These are phyloP conservation scores for Minunthozetes semirufus DNA, from an alignment of 2,888 invertebrate species.

Conservation along the genomic window DNA sequence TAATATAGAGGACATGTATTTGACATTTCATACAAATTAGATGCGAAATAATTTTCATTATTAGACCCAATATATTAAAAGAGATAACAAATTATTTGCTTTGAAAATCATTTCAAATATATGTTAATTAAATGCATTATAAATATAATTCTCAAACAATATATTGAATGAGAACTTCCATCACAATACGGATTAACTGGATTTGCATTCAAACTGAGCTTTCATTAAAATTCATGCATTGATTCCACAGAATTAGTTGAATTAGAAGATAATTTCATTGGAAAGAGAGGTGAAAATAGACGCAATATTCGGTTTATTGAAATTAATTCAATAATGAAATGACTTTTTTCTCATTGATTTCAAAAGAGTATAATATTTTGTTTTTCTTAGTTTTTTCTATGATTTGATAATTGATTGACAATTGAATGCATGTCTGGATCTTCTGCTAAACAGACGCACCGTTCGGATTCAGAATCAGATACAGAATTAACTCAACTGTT, in stretches of 20 bases:
- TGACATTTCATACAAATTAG: slow-evolving; percentile 17
- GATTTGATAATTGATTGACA: slow-evolving; percentile 4
- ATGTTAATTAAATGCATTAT: no score
- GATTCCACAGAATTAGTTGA: no score
- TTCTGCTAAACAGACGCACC: slow-evolving; percentile 26
- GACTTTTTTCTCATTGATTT: not conserved
- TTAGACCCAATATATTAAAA: no score
- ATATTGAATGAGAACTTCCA: no score
- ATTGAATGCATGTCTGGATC: slow-evolving; percentile 13
- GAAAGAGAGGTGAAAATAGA: not conserved
- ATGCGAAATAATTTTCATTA: slow-evolving; percentile 1
- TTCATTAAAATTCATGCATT: no score
- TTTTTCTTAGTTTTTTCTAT: not conserved
- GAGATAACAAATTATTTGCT: no score
- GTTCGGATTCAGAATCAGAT: slow-evolving; percentile 44
- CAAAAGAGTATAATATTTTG: not conserved
- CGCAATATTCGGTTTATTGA: not conserved
- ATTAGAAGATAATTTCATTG: no score
- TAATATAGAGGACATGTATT: not conserved
- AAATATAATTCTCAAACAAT: no score
- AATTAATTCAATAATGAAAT: not conserved
- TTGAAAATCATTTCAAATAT: no score
- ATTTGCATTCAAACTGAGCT: no score
- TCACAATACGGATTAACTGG: no score
- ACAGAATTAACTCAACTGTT: slow-evolving; percentile 44